Evolutionary conservation across 2,888 invertebrate species (phyloP).

Genomic region (Nasonovia ribisnigri): DNA sequence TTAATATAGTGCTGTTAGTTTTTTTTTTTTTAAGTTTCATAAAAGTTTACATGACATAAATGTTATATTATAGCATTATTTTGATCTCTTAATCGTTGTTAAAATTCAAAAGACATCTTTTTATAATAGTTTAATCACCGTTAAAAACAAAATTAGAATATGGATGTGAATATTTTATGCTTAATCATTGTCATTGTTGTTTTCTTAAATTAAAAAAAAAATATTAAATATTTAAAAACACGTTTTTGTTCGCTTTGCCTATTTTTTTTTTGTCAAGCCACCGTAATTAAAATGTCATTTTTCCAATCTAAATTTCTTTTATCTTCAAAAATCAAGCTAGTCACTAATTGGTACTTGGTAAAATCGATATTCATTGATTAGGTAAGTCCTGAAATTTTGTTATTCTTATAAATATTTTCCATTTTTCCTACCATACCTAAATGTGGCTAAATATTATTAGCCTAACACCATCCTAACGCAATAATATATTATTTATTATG

Average conservation of each 20-base stretch:
- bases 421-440: constrained; percentile 36
- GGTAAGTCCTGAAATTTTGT: constrained; percentile 54
- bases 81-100: constrained; percentile 64
- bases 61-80: constrained; percentile 62
- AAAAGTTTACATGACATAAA: constrained; percentile 53
- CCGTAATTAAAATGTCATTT: constrained; percentile 42
- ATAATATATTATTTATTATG: constrained; percentile 42
- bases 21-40: constrained; percentile 61
- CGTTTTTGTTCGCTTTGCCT: constrained; percentile 60
- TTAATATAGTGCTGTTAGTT: constrained; percentile 58
- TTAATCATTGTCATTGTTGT: constrained; percentile 65
- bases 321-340: constrained; percentile 54
- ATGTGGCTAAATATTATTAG: constrained; percentile 26
- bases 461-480: constrained; percentile 1
- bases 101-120: constrained; percentile 60
- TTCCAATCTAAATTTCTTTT: constrained; percentile 40
- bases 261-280: constrained; percentile 43
- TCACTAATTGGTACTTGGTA: constrained; percentile 44
- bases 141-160: constrained; percentile 47
- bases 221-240: constrained; percentile 39
- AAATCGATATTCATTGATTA: constrained; percentile 56
- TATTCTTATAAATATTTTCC: constrained; percentile 50
- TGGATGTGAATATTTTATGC: constrained; percentile 62
- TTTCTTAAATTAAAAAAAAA: constrained; percentile 63
- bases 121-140: constrained; percentile 60